phyloP scores from a whole-genome alignment of 2,888 invertebrate species.

The Sturmia bella region DNA sequence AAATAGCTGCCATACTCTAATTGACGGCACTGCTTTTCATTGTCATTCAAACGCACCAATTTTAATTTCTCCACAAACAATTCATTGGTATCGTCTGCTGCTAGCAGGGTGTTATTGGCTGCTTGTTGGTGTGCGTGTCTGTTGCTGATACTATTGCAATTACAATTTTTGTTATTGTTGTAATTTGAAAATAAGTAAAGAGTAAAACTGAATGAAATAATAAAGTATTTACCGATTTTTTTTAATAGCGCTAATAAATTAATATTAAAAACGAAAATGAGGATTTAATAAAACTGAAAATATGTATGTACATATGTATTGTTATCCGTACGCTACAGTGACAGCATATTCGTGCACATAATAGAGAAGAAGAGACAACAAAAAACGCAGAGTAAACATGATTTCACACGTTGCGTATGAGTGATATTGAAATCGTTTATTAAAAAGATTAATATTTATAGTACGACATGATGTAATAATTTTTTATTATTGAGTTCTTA shows the following conservation, averaged over 20 bases:
- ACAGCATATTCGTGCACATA: not conserved
- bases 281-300: slow-evolving; percentile 60
- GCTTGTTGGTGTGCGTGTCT: not conserved
- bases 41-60: not conserved
- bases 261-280: slow-evolving; percentile 51
- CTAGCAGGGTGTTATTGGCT: not conserved
- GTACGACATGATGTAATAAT: slow-evolving; percentile 38
- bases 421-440: slow-evolving; percentile 56
- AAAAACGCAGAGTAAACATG: slow-evolving; percentile 8
- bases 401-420: slow-evolving; percentile 31
- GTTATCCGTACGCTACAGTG: slow-evolving; percentile 25
- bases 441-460: slow-evolving; percentile 52
- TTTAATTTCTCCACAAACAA: not conserved
- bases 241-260: slow-evolving; percentile 64
- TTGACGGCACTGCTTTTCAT: slow-evolving; percentile 1
- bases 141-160: slow-evolving; percentile 4
- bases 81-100: not conserved
- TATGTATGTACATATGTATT: slow-evolving; percentile 52
- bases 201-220: slow-evolving; percentile 56
- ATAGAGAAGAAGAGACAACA: not conserved
- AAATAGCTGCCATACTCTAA: not conserved
- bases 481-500: slow-evolving; percentile 22
- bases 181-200: slow-evolving; percentile 15
- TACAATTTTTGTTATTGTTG: slow-evolving; percentile 29
- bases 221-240: slow-evolving; percentile 62